These are phyloP conservation scores for Syngnathoides biaculeatus DNA, from an alignment of 2,113 vertebrate species.

Conservation along the genomic window DNA sequence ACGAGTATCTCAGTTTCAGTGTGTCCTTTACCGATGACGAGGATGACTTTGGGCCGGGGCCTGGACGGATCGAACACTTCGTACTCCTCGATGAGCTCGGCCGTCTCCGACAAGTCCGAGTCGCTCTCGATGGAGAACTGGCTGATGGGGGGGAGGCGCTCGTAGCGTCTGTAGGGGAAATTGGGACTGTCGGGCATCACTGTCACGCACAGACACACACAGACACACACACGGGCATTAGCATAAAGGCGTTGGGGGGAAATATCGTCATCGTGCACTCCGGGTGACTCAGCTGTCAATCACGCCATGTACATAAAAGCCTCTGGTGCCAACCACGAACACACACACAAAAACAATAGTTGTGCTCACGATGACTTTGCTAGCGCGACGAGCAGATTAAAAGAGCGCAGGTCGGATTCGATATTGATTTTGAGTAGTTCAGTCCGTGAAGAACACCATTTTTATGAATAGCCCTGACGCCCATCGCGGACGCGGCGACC, in stretches of 20 bases:
- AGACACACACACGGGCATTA: conserved; percentile 10
- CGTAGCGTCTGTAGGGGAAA: conserved; percentile 91
- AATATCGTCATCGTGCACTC: background rate
- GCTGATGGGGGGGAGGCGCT: conserved; percentile 94
- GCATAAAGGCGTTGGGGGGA: background rate
- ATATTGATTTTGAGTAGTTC: background rate
- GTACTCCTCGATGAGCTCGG: conserved; percentile 96
- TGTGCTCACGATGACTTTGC: background rate
- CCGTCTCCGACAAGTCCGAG: conserved; percentile 94
- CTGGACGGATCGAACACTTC: conserved; percentile 92
- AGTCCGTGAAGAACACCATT: background rate
- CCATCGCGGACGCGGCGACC: no score
- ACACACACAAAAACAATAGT: background rate
- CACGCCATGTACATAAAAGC: background rate
- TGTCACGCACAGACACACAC: conserved; percentile 51
- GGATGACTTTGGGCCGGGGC: conserved; percentile 91
- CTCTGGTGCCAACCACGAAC: background rate
- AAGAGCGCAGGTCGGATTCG: background rate
- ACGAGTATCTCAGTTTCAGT: background rate
- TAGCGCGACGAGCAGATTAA: background rate
- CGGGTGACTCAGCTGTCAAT: background rate
- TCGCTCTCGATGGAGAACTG: conserved; percentile 99
- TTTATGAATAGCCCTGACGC: background rate
- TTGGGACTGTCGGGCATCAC: conserved; percentile 93
- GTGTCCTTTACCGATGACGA: conserved; percentile 86